Percentiles rank a stretch among this genome's conserved stretches.
These are phyloP conservation scores for Holacanthus passer DNA, from an alignment of 2,113 vertebrate species.

Conservation along the genomic window DNA sequence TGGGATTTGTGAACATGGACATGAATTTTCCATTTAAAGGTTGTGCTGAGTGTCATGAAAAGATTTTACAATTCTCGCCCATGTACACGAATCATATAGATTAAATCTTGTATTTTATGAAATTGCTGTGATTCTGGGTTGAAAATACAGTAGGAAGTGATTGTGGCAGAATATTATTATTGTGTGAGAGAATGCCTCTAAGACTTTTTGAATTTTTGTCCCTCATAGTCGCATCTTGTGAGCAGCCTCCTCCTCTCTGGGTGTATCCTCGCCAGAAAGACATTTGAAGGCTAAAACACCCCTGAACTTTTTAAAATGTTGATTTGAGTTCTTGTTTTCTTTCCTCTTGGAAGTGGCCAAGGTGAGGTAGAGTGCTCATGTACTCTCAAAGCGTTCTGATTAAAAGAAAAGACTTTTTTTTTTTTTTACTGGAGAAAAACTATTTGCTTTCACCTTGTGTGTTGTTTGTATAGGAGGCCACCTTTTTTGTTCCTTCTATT, in stretches of 20 bases:
- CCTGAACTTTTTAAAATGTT: background rate
- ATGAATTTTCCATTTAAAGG: too few species aligned
- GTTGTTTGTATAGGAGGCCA: background rate
- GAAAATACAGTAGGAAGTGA: background rate
- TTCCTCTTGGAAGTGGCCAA: background rate
- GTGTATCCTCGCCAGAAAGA: background rate
- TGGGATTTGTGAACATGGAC: too few species aligned
- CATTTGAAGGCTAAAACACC: background rate
- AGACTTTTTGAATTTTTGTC: too few species aligned
- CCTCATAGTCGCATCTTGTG: background rate
- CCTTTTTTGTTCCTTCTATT: background rate
- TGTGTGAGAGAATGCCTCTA: background rate
- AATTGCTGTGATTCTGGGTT: too few species aligned
- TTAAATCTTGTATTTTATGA: too few species aligned
- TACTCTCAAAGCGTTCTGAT: background rate
- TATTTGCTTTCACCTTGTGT: constrained; percentile 4
- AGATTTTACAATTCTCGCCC: too few species aligned
- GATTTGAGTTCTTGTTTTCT: background rate
- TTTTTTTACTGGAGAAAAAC: too few species aligned
- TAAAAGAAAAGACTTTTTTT: too few species aligned
- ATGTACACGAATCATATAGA: too few species aligned
- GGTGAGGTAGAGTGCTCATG: background rate
- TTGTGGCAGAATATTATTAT: background rate
- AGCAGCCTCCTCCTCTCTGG: background rate
- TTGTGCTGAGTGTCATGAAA: too few species aligned